Base-by-base conservation (phyloP, 1,140 invertebrate genomes). In the Trinorchestia longiramus region DNA sequence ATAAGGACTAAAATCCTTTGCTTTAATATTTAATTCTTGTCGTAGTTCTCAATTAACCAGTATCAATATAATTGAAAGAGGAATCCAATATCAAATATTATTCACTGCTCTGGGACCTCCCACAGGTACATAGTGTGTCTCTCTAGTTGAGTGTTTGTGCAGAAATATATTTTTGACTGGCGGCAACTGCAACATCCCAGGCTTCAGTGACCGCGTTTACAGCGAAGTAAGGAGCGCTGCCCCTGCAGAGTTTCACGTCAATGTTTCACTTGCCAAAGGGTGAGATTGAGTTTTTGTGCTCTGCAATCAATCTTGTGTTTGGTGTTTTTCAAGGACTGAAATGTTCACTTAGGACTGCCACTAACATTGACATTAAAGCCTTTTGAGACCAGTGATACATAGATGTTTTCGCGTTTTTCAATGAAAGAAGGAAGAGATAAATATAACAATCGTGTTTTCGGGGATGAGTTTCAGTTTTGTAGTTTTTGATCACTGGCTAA, bases 111-210 rank as follows among this genome's bases (percentile, higher is more conserved):
- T 23, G 62, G 36, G 8, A 28, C 28, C 28, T 28, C 8, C 28
- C 62, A 77, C 15, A 77, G 36, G 6, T 77, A 36, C 28, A 1
- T 77, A 15, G 11, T 77, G 62, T 23, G 28, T 23, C 62, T 36
- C 62, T 77, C 62, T 3, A 77, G 36, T 53, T n/a, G 43, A 17
- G 4, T 47, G 36, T 47, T 94, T 44, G n/a, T 40, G 43, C 96
- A 98, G 98, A 43, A 99, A 99, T 97, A 99, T 99, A 96, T 97
- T 99, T 53, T 97, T 99, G 23, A 98, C 98, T 95, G 99, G 99
- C n/a, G 99, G 99, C 1, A 99, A 98, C 97, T 98, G 97, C 96
- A 97, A 98, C 88, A 99, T 99, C 97, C 98, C 98, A 0, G 99
- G 99, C 62, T 99, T 99, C 97, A 97, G 98, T 96, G 98, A 99